A percentile compares a stretch with the other conserved stretches of the same genome.
Evolutionary conservation across 2,888 invertebrate species (phyloP).

Genomic region (Lasioglossum figueresi): DNA sequence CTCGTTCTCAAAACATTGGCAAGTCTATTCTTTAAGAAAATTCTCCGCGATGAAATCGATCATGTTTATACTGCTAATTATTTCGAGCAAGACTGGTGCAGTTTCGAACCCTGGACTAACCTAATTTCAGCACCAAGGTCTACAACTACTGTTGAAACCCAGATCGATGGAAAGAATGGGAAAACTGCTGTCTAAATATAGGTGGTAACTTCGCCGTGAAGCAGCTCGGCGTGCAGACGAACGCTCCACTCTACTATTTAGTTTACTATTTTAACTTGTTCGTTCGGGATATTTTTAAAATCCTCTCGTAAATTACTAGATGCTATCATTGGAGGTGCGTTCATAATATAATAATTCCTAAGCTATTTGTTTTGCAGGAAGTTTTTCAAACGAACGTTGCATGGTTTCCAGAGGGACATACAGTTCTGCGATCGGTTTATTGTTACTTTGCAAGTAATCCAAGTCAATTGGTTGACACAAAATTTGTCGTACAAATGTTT

Average conservation of each 20-base stretch:
- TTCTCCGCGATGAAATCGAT: background rate
- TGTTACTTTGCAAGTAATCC: too few relatives aligned
- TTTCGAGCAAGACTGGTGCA: background rate
- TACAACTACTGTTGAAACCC: background rate
- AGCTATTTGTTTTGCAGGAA: too few relatives aligned
- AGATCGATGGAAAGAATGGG: background rate
- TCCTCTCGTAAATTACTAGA: background rate
- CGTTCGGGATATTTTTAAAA: too few relatives aligned
- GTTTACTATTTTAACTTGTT: background rate
- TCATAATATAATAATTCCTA: too few relatives aligned
- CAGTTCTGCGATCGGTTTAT: too few relatives aligned
- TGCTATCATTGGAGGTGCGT: background rate
- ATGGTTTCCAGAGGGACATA: too few relatives aligned
- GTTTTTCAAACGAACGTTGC: too few relatives aligned
- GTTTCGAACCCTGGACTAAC: background rate
- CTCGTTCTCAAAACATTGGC: background rate
- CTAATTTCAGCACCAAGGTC: background rate
- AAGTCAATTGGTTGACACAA: too few relatives aligned
- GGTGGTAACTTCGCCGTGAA: background rate
- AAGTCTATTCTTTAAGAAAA: background rate
- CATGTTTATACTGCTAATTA: background rate
- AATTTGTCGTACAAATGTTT: too few relatives aligned
- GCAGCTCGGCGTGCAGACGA: background rate
- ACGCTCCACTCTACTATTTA: background rate
- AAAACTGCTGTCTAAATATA: background rate